Percentiles rank a stretch among this genome's conserved stretches.
Conservation (phyloP, 2,113 vertebrate species). For the Narcine bancroftii region DNA sequence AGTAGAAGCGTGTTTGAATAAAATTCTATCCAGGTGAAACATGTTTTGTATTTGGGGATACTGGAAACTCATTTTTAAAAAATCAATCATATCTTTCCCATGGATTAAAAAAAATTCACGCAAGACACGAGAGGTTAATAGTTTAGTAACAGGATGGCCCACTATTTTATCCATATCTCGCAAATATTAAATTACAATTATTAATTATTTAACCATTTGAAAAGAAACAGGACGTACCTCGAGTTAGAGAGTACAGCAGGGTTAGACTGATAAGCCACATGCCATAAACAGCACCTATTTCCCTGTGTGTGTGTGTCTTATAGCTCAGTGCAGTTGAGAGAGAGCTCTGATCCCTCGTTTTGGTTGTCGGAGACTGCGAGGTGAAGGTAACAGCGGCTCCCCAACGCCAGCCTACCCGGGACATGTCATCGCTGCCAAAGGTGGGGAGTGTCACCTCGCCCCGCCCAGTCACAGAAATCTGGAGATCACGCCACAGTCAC, state of each 20-base stretch:
- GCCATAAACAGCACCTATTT: slow-evolving; percentile 88
- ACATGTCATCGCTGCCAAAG: slow-evolving; percentile 30
- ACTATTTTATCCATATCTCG: not conserved
- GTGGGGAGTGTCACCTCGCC: not conserved
- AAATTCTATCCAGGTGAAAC: not conserved
- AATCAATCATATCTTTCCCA: not conserved
- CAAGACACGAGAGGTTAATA: not conserved
- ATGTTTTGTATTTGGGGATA: not conserved
- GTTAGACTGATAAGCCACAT: slow-evolving; percentile 99
- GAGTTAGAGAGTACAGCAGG: slow-evolving; percentile 87
- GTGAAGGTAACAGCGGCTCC: slow-evolving; percentile 37
- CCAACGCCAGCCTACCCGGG: slow-evolving; percentile 50
- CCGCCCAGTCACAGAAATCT: slow-evolving; percentile 28
- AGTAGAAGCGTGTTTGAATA: not conserved
- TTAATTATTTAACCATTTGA: not conserved
- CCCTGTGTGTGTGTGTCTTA: slow-evolving; percentile 71
- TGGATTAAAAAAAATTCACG: not conserved
- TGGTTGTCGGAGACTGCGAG: slow-evolving; percentile 72
- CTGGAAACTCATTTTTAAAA: not conserved
- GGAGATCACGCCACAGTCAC: slow-evolving; percentile 7
- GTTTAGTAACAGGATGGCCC: not conserved
- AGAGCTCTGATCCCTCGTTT: slow-evolving; percentile 69
- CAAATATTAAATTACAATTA: not conserved
- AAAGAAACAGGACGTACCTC: slow-evolving; percentile 16
- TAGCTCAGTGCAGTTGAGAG: slow-evolving; percentile 56